Conservation (phyloP, 2,888 invertebrate species). For the Choristoneura rosaceana region DNA sequence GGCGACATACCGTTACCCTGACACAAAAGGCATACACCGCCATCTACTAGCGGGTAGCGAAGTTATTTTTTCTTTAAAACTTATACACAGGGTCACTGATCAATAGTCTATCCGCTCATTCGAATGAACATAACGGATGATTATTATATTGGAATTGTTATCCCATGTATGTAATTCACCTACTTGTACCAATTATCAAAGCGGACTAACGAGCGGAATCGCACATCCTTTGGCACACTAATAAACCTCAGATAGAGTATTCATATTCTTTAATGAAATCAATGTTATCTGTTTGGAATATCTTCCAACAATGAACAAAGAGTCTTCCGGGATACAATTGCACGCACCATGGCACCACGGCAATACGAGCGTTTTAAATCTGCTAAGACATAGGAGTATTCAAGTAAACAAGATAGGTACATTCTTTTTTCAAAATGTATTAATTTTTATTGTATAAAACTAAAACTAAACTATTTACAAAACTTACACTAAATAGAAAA, state of each 20-base stretch:
- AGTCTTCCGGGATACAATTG: slow-evolving; percentile 38
- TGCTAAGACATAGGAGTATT: background rate
- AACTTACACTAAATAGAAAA: too few species aligned
- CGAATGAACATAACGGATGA: too few species aligned
- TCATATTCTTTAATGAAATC: slow-evolving; percentile 35
- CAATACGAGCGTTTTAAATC: background rate
- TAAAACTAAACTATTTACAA: too few species aligned
- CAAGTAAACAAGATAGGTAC: background rate
- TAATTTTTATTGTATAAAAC: too few species aligned
- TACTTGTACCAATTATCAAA: slow-evolving; percentile 20
- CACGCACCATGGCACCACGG: slow-evolving; percentile 16
- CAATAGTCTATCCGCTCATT: too few species aligned
- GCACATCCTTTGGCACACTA: slow-evolving; percentile 28
- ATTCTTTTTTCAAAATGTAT: too few species aligned
- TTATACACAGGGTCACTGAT: too few species aligned
- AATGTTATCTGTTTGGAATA: slow-evolving; percentile 34
- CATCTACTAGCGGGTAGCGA: too few species aligned
- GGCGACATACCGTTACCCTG: too few species aligned
- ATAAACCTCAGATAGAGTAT: slow-evolving; percentile 12
- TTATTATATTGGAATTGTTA: background rate
- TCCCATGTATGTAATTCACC: background rate
- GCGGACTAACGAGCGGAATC: slow-evolving; percentile 24
- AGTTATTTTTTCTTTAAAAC: too few species aligned
- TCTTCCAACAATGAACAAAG: slow-evolving; percentile 35
- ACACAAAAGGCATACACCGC: too few species aligned